These are phyloP conservation scores for Grantiella picta DNA, from an alignment of 2,113 vertebrate genomes.

Conservation along the genomic window DNA sequence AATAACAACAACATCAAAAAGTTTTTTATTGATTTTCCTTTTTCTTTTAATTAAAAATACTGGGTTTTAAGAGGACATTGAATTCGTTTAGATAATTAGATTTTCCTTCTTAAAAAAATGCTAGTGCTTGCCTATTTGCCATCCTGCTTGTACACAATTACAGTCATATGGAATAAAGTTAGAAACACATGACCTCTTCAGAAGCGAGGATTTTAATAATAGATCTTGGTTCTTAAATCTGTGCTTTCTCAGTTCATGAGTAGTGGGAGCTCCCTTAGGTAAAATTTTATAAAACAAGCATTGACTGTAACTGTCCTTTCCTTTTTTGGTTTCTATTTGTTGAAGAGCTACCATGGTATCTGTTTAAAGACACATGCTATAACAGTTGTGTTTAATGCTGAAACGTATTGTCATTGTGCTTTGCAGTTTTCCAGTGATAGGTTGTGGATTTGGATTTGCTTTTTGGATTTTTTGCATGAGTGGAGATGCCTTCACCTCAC, in stretches of 20 bases:
- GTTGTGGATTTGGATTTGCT: background rate
- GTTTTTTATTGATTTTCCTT: background rate
- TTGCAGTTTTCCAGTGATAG: background rate
- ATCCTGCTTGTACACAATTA: background rate
- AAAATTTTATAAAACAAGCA: slow-evolving; percentile 1
- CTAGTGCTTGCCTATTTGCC: background rate
- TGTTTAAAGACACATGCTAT: slow-evolving; percentile 29
- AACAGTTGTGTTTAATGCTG: background rate
- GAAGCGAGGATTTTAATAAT: background rate
- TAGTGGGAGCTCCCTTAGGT: slow-evolving; percentile 45
- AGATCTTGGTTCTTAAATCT: background rate
- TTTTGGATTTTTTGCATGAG: background rate
- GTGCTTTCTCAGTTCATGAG: background rate
- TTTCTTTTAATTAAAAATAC: background rate
- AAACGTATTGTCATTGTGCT: background rate
- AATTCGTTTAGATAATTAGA: background rate
- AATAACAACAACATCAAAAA: background rate
- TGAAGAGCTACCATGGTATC: slow-evolving; percentile 21
- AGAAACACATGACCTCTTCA: background rate
- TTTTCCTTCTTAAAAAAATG: background rate
- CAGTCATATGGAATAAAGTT: background rate
- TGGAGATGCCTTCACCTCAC: background rate
- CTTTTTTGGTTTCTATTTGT: background rate
- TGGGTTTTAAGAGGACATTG: background rate
- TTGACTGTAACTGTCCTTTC: slow-evolving; percentile 45